These are phyloP conservation scores for Ptilodon capucinus DNA, from an alignment of 2,888 invertebrate genomes.

Conservation along the genomic window DNA sequence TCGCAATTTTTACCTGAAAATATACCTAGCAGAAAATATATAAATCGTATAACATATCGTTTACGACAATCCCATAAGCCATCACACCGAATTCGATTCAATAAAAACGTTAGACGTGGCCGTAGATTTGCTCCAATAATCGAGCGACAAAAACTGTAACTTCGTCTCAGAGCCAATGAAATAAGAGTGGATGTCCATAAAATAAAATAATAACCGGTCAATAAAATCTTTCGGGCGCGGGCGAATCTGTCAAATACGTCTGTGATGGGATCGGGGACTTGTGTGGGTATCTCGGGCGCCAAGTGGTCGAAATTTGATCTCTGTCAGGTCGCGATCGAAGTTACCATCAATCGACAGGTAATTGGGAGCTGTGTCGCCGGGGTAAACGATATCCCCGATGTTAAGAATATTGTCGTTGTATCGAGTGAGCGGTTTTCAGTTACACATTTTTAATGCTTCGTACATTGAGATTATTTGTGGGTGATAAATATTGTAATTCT, in stretches of 20 bases:
- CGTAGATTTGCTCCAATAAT: conserved; percentile 72
- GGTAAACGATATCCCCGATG: conserved; percentile 56
- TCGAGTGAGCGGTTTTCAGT: neutral
- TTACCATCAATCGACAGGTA: conserved; percentile 71
- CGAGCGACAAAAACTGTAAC: conserved; percentile 73
- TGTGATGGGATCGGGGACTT: conserved; percentile 33
- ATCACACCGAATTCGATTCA: conserved; percentile 61
- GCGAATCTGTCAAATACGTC: conserved; percentile 76
- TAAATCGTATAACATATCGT: conserved; percentile 50
- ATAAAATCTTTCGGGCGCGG: conserved; percentile 71
- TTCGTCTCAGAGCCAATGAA: conserved; percentile 72
- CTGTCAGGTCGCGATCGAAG: conserved; percentile 59
- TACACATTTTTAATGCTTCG: neutral
- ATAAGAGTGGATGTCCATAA: conserved; percentile 79
- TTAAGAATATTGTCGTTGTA: conserved; percentile 26
- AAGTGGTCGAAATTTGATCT: conserved; percentile 77
- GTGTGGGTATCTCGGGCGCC: conserved; percentile 52
- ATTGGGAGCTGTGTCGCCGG: conserved; percentile 70
- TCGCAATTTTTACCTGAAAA: conserved; percentile 22
- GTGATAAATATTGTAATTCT: neutral
- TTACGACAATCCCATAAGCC: conserved; percentile 59
- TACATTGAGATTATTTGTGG: neutral
- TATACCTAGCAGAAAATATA: conserved; percentile 37
- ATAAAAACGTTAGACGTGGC: conserved; percentile 67
- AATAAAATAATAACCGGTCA: conserved; percentile 81